Evolutionary conservation across 2,113 vertebrate genomes (phyloP).

Genomic region (Oncorhynchus keta): DNA sequence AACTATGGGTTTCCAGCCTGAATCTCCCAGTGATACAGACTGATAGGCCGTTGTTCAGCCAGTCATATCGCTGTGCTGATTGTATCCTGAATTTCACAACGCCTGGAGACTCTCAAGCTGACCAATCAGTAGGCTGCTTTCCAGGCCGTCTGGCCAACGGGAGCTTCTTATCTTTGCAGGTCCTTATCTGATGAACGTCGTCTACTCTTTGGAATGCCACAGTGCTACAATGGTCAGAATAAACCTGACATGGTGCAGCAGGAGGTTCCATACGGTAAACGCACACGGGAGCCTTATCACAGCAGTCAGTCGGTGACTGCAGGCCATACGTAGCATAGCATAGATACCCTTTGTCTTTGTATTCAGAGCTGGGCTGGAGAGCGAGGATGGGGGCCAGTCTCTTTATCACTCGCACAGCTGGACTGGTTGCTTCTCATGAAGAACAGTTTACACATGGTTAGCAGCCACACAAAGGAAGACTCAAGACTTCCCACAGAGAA

Average conservation of each 20-base stretch:
- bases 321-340: conserved; percentile 24
- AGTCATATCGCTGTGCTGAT: conserved; percentile 4
- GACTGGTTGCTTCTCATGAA: conserved; percentile 32
- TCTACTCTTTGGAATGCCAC: conserved; percentile 59
- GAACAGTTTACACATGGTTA: conserved; percentile 61
- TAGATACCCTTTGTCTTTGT: conserved; percentile 58
- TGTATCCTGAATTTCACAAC: background rate
- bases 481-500: conserved; percentile 41
- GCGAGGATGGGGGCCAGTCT: background rate
- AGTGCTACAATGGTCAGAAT: conserved; percentile 53
- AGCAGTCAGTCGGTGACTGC: conserved; percentile 42
- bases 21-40: background rate
- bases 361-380: conserved; percentile 21
- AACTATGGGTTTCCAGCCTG: background rate
- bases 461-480: conserved; percentile 59
- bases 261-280: conserved; percentile 53
- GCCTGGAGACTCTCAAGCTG: conserved; percentile 15
- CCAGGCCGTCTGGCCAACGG: conserved; percentile 10
- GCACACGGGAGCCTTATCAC: conserved; percentile 55
- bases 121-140: conserved; percentile 22
- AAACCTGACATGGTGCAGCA: conserved; percentile 46
- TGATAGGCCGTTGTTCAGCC: conserved; percentile 10
- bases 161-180: conserved; percentile 22
- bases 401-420: conserved; percentile 18
- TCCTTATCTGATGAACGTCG: conserved; percentile 53